Evolutionary conservation across 2,797 vertebrate genomes (phyloP).

Genomic region (Hippoglossus hippoglossus): DNA sequence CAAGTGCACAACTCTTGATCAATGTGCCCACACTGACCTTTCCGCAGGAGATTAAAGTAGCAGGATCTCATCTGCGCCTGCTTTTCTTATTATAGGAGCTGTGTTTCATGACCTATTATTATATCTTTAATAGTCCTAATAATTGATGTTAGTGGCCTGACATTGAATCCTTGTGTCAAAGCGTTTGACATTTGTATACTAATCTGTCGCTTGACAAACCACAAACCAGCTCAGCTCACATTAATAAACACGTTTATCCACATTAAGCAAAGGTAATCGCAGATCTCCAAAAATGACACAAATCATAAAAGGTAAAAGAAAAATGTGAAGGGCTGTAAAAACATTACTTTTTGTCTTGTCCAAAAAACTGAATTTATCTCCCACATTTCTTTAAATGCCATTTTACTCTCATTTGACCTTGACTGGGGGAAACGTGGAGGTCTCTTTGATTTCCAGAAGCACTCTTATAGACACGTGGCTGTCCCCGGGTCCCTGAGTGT

Average conservation of each 20-base stretch:
- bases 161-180: too few species aligned
- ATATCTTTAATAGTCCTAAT: conserved; percentile 20
- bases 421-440: conserved; percentile 25
- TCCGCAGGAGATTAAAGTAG: conserved; percentile 20
- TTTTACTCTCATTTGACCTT: conserved; percentile 51
- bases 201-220: too few species aligned
- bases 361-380: background rate
- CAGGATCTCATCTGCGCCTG: conserved; percentile 13
- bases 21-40: conserved; percentile 50
- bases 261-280: too few species aligned
- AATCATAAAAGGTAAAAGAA: background rate
- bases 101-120: conserved; percentile 32
- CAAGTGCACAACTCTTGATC: conserved; percentile 45
- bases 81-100: conserved; percentile 32
- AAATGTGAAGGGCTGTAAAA: too few species aligned
- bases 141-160: background rate
- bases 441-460: conserved; percentile 51
- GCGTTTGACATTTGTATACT: too few species aligned
- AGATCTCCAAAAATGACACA: background rate
- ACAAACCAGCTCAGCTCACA: background rate
- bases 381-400: conserved; percentile 12
- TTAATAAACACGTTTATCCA: too few species aligned
- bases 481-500: conserved; percentile 41
- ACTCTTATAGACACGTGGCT: conserved; percentile 30
- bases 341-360: too few species aligned